phyloP scores from a whole-genome alignment of 2,113 vertebrate species.

The Myocastor coypus region DNA sequence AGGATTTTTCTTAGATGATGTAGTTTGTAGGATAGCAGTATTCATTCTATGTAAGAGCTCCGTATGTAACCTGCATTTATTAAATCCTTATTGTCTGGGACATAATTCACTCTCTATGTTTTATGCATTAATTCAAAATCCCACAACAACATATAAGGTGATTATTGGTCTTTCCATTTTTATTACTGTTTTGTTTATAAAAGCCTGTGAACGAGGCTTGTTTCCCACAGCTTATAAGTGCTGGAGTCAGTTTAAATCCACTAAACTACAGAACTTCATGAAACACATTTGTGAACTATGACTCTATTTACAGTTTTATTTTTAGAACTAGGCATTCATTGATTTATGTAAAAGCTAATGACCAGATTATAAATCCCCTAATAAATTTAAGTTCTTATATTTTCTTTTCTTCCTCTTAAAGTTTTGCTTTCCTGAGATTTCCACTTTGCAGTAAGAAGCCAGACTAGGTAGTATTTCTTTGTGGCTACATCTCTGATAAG shows the following conservation, averaged over 20 bases:
- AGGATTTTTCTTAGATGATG: conserved; percentile 37
- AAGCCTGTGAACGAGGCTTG: neutral
- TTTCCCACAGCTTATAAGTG: neutral
- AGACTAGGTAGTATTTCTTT: conserved; percentile 37
- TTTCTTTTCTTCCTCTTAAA: conserved; percentile 14
- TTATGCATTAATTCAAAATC: conserved; percentile 47
- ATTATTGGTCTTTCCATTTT: conserved; percentile 23
- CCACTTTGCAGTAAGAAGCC: neutral
- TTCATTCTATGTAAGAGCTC: conserved; percentile 6
- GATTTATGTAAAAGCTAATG: conserved; percentile 31
- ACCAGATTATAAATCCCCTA: conserved; percentile 13
- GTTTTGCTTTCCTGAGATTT: conserved; percentile 53
- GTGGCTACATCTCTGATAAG: conserved; percentile 16
- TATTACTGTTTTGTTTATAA: conserved; percentile 39
- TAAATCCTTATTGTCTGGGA: conserved; percentile 37
- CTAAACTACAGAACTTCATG: neutral
- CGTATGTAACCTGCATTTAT: conserved; percentile 17
- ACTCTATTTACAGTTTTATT: conserved; percentile 35
- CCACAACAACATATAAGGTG: conserved; percentile 12
- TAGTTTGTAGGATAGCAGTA: conserved; percentile 40
- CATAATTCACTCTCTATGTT: neutral
- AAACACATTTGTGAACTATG: neutral
- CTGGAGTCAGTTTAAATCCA: neutral
- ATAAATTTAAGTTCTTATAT: conserved; percentile 33
- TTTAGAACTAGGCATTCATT: conserved; percentile 28